Evolutionary conservation across 2,888 invertebrate species (phyloP).

Genomic region (Lucinisca nassula): DNA sequence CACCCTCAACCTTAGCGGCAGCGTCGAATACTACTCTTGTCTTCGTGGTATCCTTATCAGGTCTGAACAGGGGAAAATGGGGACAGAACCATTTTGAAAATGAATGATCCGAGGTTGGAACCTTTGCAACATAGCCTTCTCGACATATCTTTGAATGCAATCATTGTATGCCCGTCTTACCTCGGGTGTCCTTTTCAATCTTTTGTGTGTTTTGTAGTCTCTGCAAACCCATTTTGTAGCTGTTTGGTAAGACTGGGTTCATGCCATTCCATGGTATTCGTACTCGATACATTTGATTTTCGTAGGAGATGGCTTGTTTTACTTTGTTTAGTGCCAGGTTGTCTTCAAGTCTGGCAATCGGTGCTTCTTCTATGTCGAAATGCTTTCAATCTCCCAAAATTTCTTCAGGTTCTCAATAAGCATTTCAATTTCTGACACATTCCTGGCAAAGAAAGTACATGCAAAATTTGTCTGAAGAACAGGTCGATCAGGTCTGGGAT

Average conservation of each 20-base stretch:
- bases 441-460: neutral
- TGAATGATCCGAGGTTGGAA: neutral
- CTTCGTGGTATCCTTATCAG: conserved; percentile 15
- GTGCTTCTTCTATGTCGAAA: neutral
- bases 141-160: neutral
- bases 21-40: too few relatives aligned
- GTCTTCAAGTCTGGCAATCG: neutral
- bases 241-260: conserved; percentile 19
- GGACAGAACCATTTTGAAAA: conserved; percentile 20
- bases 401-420: neutral
- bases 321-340: neutral
- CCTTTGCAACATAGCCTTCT: conserved; percentile 13
- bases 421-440: neutral
- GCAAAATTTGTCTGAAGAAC: neutral
- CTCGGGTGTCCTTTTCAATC: neutral
- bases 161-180: neutral
- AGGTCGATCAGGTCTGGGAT: neutral
- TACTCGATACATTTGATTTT: conserved; percentile 24
- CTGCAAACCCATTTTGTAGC: conserved; percentile 32
- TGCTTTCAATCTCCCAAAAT: conserved; percentile 45
- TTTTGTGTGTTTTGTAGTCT: conserved; percentile 36
- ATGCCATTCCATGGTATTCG: conserved; percentile 43
- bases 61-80: conserved; percentile 29
- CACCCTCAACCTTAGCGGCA: too few relatives aligned
- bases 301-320: conserved; percentile 5